phyloP scores from a whole-genome alignment of 2,113 vertebrate genomes.

The Stictonetta naevosa region DNA sequence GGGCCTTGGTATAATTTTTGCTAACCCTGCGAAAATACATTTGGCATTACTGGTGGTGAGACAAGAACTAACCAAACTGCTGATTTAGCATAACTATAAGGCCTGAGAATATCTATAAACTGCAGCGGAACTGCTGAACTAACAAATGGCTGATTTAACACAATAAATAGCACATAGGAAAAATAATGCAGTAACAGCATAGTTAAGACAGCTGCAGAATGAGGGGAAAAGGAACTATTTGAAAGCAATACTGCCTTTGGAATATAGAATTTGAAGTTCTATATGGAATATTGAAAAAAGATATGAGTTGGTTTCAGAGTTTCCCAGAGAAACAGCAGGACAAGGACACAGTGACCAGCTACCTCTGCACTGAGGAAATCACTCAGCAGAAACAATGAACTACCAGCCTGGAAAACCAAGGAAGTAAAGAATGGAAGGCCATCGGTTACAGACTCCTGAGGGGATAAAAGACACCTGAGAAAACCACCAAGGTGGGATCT shows the following conservation, averaged over 20 bases:
- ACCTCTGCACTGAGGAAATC: neutral
- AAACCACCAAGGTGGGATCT: neutral
- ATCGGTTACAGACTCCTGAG: neutral
- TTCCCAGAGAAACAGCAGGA: neutral
- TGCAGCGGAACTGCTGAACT: constrained; percentile 17
- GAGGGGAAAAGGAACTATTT: neutral
- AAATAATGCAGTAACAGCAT: constrained; percentile 46
- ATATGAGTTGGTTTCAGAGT: neutral
- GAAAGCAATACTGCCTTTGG: neutral
- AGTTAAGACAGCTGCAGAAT: constrained; percentile 37
- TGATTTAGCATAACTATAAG: constrained; percentile 41
- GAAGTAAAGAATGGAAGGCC: neutral
- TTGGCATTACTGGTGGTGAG: constrained; percentile 43
- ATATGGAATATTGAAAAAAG: neutral
- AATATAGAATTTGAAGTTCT: neutral
- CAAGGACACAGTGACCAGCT: neutral
- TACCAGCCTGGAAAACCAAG: neutral
- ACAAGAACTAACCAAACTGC: constrained; percentile 26
- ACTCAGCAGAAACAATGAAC: neutral
- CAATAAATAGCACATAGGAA: constrained; percentile 52
- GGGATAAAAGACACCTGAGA: neutral
- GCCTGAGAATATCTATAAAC: constrained; percentile 32
- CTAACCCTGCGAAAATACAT: constrained; percentile 2
- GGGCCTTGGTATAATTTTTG: neutral
- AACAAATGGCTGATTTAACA: constrained; percentile 69